Evolutionary conservation across 2,113 vertebrate genomes (phyloP).

Genomic region (Pollimyrus isidori): DNA sequence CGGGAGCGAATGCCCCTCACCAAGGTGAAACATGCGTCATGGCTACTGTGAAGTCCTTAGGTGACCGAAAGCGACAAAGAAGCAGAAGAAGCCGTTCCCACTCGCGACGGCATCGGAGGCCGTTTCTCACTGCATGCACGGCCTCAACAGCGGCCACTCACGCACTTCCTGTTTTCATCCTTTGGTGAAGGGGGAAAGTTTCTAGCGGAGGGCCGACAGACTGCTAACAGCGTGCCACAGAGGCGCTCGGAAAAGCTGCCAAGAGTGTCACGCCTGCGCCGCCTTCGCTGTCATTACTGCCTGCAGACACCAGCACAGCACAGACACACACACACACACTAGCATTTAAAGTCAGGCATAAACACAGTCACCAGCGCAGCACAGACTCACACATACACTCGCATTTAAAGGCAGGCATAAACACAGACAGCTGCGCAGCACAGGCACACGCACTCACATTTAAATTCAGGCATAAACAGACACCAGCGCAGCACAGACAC

Average conservation of each 20-base stretch:
- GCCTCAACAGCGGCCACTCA: not conserved
- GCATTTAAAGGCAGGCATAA: not conserved
- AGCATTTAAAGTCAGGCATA: not conserved
- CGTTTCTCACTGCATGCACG: not conserved
- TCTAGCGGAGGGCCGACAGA: not conserved
- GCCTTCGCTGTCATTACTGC: not conserved
- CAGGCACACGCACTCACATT: not conserved
- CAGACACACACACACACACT: not conserved
- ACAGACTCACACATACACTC: not conserved
- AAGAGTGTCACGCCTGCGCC: not conserved
- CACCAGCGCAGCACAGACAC: not conserved
- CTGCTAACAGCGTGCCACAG: not conserved
- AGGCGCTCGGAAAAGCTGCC: not conserved
- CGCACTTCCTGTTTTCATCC: conserved; percentile 10
- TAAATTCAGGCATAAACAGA: not conserved
- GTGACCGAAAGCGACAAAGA: not conserved
- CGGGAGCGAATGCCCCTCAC: not conserved
- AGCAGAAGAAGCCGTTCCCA: not conserved
- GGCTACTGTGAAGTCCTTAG: not conserved
- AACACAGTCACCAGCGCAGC: not conserved
- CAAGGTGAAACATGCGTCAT: not conserved
- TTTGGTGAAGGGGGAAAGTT: not conserved
- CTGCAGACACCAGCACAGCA: not conserved
- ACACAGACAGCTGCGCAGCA: not conserved
- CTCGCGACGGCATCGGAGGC: not conserved